phyloP scores from a whole-genome alignment of 2,797 vertebrate genomes.

The Spheniscus humboldti region DNA sequence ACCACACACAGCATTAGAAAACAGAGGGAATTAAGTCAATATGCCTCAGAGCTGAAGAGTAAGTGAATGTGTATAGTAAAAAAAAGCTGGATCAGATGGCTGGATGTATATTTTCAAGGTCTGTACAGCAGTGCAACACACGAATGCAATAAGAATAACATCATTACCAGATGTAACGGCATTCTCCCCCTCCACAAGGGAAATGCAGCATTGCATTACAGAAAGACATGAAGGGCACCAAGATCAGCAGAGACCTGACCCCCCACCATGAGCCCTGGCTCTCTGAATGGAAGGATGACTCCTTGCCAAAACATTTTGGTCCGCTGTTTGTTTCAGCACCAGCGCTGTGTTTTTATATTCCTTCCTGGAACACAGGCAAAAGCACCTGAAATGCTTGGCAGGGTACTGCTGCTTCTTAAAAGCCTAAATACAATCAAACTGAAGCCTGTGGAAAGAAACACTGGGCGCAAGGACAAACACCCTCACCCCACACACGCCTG shows the following conservation, averaged over 20 bases:
- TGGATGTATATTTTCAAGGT: slow-evolving; percentile 26
- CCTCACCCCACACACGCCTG: background rate
- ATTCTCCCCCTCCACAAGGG: background rate
- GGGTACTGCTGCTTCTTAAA: background rate
- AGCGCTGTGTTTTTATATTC: background rate
- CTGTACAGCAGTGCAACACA: slow-evolving; percentile 36
- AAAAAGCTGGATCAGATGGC: slow-evolving; percentile 51
- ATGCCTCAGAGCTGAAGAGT: slow-evolving; percentile 50
- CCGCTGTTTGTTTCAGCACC: background rate
- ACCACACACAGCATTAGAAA: slow-evolving; percentile 65
- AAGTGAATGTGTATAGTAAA: slow-evolving; percentile 10
- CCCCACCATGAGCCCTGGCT: background rate
- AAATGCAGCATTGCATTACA: slow-evolving; percentile 33
- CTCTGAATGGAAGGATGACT: background rate
- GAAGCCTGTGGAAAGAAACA: background rate
- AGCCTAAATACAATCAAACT: background rate
- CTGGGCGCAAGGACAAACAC: background rate
- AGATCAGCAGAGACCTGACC: background rate
- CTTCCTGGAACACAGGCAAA: background rate
- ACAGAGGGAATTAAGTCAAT: slow-evolving; percentile 63
- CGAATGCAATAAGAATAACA: slow-evolving; percentile 53
- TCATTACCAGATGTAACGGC: slow-evolving; percentile 5
- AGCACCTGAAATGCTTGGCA: background rate
- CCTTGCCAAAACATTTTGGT: background rate
- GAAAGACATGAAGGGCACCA: background rate